A percentile compares a stretch with the other conserved stretches of the same genome.
phyloP scores from a whole-genome alignment of 2,888 invertebrate species.

The Seira ritae region DNA sequence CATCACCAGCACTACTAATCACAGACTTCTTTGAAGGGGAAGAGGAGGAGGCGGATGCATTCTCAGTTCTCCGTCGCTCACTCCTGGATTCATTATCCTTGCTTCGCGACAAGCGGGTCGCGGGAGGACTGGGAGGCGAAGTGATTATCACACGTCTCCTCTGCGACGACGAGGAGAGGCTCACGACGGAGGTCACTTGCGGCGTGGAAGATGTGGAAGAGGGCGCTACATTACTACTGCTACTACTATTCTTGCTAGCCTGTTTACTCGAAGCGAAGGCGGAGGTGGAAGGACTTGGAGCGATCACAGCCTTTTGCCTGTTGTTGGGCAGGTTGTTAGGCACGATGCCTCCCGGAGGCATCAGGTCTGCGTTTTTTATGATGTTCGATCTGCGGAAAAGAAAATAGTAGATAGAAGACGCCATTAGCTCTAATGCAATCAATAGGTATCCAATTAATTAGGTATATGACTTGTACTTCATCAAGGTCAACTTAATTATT shows the following conservation, averaged over 20 bases:
- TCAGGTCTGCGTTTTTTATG: constrained; percentile 38
- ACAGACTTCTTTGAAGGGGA: constrained; percentile 37
- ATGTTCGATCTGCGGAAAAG: constrained; percentile 53
- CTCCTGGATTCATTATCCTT: constrained; percentile 29
- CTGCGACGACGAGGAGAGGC: neutral
- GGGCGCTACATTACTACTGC: neutral
- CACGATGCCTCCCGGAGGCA: constrained; percentile 47
- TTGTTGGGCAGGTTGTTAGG: constrained; percentile 40
- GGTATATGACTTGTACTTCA: too few species aligned
- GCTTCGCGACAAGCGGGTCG: constrained; percentile 40
- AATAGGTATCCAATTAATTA: too few species aligned
- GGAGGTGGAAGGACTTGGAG: neutral
- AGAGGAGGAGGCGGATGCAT: neutral
- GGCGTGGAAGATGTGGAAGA: constrained; percentile 9
- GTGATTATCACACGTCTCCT: constrained; percentile 60
- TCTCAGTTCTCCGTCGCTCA: constrained; percentile 7
- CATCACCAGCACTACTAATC: neutral
- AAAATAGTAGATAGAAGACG: too few species aligned
- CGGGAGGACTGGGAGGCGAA: constrained; percentile 64
- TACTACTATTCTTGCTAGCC: constrained; percentile 12
- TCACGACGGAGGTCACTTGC: neutral
- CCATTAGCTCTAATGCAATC: too few species aligned
- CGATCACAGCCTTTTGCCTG: neutral
- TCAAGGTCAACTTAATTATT: too few species aligned
- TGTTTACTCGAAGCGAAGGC: neutral